phyloP scores from a whole-genome alignment of 2,888 invertebrate species.

The Oligia fasciuncula region DNA sequence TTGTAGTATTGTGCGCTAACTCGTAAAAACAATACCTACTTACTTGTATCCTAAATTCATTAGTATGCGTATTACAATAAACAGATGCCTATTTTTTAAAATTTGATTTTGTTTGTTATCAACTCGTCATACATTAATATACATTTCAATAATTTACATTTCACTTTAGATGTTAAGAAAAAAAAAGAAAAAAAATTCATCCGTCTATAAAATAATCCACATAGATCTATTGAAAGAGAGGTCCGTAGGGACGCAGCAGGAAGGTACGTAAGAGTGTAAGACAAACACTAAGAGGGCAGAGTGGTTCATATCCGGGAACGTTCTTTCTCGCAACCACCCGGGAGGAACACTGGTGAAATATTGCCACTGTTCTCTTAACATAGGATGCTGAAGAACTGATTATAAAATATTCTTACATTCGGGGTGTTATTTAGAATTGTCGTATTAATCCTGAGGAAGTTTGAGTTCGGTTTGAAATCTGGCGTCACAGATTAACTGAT shows the following conservation, averaged over 20 bases:
- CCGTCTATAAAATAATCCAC: conserved; percentile 24
- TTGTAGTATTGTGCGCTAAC: not conserved
- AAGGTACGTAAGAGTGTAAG: conserved; percentile 62
- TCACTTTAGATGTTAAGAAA: not conserved
- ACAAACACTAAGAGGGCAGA: conserved; percentile 77
- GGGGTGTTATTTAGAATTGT: not conserved
- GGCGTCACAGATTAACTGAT: not conserved
- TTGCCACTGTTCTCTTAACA: conserved; percentile 34
- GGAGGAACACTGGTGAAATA: conserved; percentile 63
- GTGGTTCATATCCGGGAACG: conserved; percentile 80
- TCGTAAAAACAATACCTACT: too few relatives aligned
- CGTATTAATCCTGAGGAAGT: not conserved
- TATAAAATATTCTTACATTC: not conserved
- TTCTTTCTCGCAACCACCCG: conserved; percentile 71
- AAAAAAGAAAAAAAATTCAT: not conserved
- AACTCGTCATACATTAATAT: not conserved
- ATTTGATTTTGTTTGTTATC: not conserved
- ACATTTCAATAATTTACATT: not conserved
- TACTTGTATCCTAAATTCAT: not conserved
- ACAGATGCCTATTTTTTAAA: not conserved
- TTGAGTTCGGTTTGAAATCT: not conserved
- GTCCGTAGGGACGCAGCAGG: conserved; percentile 58
- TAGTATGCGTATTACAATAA: too few relatives aligned
- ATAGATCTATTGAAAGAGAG: conserved; percentile 18
- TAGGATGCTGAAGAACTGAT: not conserved